Base-by-base conservation (phyloP, 2,888 invertebrate genomes). In the Lissocephala sabroskyi region DNA sequence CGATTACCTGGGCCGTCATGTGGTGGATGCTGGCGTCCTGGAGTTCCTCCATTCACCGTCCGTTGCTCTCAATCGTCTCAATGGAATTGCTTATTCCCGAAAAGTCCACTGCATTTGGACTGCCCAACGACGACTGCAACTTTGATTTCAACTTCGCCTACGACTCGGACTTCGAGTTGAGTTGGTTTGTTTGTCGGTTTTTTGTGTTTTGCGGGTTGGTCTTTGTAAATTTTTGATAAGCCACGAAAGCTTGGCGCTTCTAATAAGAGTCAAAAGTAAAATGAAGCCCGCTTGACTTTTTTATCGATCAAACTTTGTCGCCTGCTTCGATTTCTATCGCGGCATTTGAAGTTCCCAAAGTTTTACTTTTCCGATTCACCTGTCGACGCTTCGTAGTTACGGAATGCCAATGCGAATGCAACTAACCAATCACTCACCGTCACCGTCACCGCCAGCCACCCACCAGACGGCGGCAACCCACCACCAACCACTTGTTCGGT, bases 1-100 rank as follows among this genome's bases (percentile, higher is more conserved):
- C 89, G n/a, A 93, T 90, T 71, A 95, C 87, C 85, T 92, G 93
- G 55, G 90, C 84, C 13, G 94, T 91, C 43, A 91, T 91, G 59
- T 91, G 89, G 76, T 93, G 91, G 62, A 94, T 89, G 52, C 84
- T 85, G 19, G 80, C 73, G 49, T 85, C 84, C 62, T 82, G 82
- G 28, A 85, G 64, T 62, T 84, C 83, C 49, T 85, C 85, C 85
- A 85, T 85, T 29, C 29, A n/a, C n/a, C n/a, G n/a, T n/a, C n/a
- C n/a, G n/a, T n/a, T n/a, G n/a, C n/a, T n/a, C n/a, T n/a, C n/a
- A n/a, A n/a, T n/a, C n/a, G n/a, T n/a, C n/a, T n/a, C n/a, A n/a
- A n/a, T n/a, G n/a, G n/a, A n/a, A n/a, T n/a, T n/a, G n/a, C n/a
- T n/a, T n/a, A n/a, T n/a, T n/a, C n/a, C n/a, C n/a, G n/a, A n/a